These are phyloP conservation scores for Sibirionetta formosa DNA, from an alignment of 2,797 vertebrate genomes.

Conservation along the genomic window DNA sequence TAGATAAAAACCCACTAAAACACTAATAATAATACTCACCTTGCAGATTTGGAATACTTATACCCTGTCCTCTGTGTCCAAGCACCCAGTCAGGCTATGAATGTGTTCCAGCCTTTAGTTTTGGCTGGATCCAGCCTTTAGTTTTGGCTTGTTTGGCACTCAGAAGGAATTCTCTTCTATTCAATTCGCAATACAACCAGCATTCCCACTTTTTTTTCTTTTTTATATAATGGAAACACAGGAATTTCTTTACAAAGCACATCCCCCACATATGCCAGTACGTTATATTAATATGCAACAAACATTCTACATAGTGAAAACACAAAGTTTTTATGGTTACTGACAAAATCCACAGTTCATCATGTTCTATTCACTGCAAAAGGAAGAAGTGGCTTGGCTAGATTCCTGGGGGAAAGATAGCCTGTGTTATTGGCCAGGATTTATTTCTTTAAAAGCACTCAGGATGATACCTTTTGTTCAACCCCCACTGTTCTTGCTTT, in stretches of 20 bases:
- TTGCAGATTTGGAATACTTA: neutral
- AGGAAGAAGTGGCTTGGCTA: constrained; percentile 70
- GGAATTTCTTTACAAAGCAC: constrained; percentile 22
- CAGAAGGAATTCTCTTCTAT: neutral
- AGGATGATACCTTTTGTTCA: constrained; percentile 34
- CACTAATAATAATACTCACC: neutral
- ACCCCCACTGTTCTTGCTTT: constrained; percentile 21
- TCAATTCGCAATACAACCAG: neutral
- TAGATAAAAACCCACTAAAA: no score
- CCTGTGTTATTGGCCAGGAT: constrained; percentile 71
- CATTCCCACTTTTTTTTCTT: neutral
- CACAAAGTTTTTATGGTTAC: constrained; percentile 65
- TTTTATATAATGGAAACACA: constrained; percentile 14
- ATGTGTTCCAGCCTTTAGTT: neutral
- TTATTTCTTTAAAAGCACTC: constrained; percentile 76
- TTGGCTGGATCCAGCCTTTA: neutral
- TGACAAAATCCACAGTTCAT: constrained; percentile 70
- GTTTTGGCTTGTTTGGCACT: neutral
- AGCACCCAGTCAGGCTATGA: neutral
- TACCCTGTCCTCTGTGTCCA: neutral
- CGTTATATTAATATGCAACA: constrained; percentile 39
- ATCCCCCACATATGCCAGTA: neutral
- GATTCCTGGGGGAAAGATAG: constrained; percentile 71
- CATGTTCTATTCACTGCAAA: constrained; percentile 58
- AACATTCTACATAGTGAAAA: constrained; percentile 60